Conservation (phyloP, 2,888 invertebrate species). For the Nomada ferruginata region DNA sequence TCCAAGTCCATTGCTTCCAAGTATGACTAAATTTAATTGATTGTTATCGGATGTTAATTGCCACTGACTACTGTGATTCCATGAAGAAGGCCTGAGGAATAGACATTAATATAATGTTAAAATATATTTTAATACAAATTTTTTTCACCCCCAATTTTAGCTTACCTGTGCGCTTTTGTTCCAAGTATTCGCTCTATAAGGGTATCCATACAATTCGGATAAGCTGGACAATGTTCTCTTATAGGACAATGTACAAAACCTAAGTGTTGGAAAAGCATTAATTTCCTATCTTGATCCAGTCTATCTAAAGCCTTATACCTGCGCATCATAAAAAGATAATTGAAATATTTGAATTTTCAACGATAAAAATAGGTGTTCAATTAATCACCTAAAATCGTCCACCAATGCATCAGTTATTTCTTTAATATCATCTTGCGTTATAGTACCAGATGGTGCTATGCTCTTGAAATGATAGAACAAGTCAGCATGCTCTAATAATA, state of each 20-base stretch:
- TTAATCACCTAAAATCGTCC: conserved; percentile 92
- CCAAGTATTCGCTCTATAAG: conserved; percentile 90
- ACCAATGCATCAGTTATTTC: conserved; percentile 96
- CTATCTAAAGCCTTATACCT: conserved; percentile 97
- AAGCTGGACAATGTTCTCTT: conserved; percentile 96
- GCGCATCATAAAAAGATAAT: conserved; percentile 30
- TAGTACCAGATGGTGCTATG: conserved; percentile 94
- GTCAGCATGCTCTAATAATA: conserved; percentile 96
- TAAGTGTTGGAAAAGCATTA: conserved; percentile 97
- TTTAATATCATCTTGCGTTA: conserved; percentile 96
- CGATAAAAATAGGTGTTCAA: not conserved
- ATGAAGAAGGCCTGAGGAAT: conserved; percentile 86
- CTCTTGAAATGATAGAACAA: conserved; percentile 97
- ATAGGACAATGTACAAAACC: conserved; percentile 98
- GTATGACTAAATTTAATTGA: conserved; percentile 93
- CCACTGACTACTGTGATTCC: conserved; percentile 88
- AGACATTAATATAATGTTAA: not conserved
- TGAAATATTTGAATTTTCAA: not conserved
- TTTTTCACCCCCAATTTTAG: not conserved
- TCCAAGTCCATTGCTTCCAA: conserved; percentile 94
- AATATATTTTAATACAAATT: not conserved
- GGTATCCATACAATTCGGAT: conserved; percentile 92
- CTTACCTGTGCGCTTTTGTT: conserved; percentile 88
- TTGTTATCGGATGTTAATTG: conserved; percentile 88
- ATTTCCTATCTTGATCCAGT: conserved; percentile 96